phyloP scores from a whole-genome alignment of 2,888 invertebrate genomes.

The Aleiodes testaceus region DNA sequence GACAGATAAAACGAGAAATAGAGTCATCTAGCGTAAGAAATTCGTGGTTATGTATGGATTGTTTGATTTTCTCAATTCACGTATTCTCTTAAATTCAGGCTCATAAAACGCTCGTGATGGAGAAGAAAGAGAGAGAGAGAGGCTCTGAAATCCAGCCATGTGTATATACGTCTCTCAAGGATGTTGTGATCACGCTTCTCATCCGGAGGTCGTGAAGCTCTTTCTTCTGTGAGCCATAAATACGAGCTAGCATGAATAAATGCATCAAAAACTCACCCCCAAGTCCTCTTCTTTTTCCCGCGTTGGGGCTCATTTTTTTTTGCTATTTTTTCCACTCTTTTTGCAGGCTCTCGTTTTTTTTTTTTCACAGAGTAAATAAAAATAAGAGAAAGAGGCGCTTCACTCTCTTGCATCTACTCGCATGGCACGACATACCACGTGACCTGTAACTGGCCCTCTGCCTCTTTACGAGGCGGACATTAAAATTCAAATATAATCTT shows the following conservation, averaged over 20 bases:
- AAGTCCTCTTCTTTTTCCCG: conserved; percentile 9
- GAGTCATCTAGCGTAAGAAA: conserved; percentile 1
- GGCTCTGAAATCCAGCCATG: neutral
- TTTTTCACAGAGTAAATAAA: no score
- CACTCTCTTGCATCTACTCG: neutral
- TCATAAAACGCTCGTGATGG: conserved; percentile 6
- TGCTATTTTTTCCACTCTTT: neutral
- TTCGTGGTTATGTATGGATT: conserved; percentile 11
- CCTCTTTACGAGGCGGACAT: conserved; percentile 46
- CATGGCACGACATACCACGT: conserved; percentile 1
- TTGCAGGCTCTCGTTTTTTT: conserved; percentile 28
- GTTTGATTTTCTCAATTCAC: conserved; percentile 26
- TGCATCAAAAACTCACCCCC: conserved; percentile 45
- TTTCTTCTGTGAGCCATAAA: conserved; percentile 42
- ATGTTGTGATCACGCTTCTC: conserved; percentile 24
- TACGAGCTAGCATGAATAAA: conserved; percentile 47
- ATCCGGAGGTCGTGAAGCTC: conserved; percentile 30
- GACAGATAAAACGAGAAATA: conserved; percentile 6
- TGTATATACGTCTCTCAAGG: conserved; percentile 20
- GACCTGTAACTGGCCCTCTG: conserved; percentile 4
- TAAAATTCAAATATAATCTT: conserved; percentile 66
- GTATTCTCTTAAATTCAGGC: conserved; percentile 30
- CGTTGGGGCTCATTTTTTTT: conserved; percentile 8
- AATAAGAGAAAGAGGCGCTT: neutral
- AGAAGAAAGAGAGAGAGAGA: neutral